Evolutionary conservation across 1,140 invertebrate species (phyloP).

Genomic region (Apocrypta bakeri): DNA sequence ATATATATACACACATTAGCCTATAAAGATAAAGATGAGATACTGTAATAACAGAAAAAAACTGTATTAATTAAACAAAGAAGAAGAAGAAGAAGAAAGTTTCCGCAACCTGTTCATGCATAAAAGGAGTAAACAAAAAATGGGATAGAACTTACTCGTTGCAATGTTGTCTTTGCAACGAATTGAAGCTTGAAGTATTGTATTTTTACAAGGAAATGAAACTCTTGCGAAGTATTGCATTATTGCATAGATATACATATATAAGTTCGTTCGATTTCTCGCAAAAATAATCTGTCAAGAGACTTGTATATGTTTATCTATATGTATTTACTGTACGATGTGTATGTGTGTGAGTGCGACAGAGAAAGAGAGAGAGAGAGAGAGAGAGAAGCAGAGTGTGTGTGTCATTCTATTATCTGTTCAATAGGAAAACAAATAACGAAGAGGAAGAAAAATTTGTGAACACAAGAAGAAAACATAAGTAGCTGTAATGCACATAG

Average conservation of each 20-base stretch:
- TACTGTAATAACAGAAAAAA: neutral
- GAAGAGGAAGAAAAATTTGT: neutral
- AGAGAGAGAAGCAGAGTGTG: neutral
- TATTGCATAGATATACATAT: neutral
- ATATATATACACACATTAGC: too few species aligned
- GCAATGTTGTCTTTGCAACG: neutral
- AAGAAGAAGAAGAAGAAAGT: neutral
- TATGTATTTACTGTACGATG: too few species aligned
- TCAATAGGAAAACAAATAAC: neutral
- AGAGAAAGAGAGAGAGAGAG: too few species aligned
- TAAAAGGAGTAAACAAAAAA: neutral
- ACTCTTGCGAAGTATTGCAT: neutral
- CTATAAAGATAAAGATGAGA: neutral
- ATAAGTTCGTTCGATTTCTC: too few species aligned
- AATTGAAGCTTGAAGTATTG: neutral
- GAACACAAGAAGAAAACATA: conserved; percentile 6
- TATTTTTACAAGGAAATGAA: conserved; percentile 37
- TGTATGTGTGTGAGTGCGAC: too few species aligned
- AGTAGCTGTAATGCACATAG: conserved; percentile 11
- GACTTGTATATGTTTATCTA: neutral
- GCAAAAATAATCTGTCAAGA: too few species aligned
- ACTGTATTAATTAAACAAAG: neutral
- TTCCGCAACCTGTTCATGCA: neutral
- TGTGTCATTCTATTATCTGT: too few species aligned
- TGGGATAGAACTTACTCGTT: neutral